Percentiles rank a stretch among this genome's conserved stretches.
phyloP scores from a whole-genome alignment of 2,797 vertebrate genomes.

The Brachyrhaphis roseni region DNA sequence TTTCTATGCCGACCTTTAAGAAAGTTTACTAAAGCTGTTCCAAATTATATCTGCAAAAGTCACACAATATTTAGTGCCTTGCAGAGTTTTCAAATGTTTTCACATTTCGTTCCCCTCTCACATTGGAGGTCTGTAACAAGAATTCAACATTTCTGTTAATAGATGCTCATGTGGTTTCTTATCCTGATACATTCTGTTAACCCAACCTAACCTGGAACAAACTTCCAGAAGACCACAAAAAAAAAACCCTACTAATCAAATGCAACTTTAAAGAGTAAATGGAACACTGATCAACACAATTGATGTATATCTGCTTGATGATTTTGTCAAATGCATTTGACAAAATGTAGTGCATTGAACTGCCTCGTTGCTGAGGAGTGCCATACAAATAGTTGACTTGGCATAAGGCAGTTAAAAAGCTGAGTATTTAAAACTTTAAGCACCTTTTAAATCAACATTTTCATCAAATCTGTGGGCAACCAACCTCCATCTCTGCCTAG shows the following conservation, averaged over 20 bases:
- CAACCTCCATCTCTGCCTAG: conserved; percentile 7
- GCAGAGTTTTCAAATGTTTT: neutral
- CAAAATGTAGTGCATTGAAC: no score
- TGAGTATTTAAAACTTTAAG: neutral
- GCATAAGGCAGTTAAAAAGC: conserved; percentile 11
- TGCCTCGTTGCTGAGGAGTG: no score
- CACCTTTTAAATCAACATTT: neutral
- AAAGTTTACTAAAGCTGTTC: neutral
- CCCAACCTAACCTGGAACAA: no score
- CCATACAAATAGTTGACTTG: no score
- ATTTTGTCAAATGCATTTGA: no score
- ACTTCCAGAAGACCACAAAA: no score
- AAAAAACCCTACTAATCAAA: no score
- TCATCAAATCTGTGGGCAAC: neutral
- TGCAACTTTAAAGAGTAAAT: no score
- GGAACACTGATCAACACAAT: no score
- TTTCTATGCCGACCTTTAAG: neutral
- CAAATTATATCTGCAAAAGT: neutral
- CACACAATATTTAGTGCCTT: neutral
- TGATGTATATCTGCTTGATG: no score
- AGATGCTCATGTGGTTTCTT: neutral
- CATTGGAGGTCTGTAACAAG: neutral
- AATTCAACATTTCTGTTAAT: neutral
- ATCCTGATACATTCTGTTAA: neutral
- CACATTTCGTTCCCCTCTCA: neutral